Base-by-base conservation (phyloP, 2,888 invertebrate species). In the Syritta pipiens region DNA sequence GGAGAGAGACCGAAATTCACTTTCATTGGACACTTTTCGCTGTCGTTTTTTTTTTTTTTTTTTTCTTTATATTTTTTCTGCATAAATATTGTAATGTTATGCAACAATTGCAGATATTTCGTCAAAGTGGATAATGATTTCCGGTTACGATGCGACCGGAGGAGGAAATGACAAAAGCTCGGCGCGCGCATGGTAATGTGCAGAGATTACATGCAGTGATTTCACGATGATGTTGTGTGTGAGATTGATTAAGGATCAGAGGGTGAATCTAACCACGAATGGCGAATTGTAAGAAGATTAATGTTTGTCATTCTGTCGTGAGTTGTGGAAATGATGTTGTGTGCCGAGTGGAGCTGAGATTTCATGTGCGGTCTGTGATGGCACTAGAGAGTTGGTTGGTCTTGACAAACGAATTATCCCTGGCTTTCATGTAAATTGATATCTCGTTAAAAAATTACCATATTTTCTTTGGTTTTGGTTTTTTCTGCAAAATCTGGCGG, bases 41-140 rank as follows among this genome's bases (percentile, higher is more conserved):
- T 26, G 32, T 10, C 4, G 9, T 37, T 35, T 32, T 55, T 53
- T 26, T 35, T 55, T 55, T 63, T n/a, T n/a, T n/a, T n/a, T 63
- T 40, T 12, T 28, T 44, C 32, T 42, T 10, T 7, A 17, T 37
- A 30, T 32, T 55, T 53, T 26, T 35, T 55, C 62, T 63, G 42
- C 40, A 69, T 48, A 48, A 69, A 55, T 63, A 44, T 69, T 69
- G 42, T 44, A 69, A 63, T 53, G 40, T 77, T 77, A 77, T 71
- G 77, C 72, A 77, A 77, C 53, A 59, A 48, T 65, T 72, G 65
- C 20, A 77, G 20, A 62, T 68, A 55, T 72, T 77, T 71, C 53
- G 46, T 55, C 22, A 65, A 72, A 60, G 37, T 19, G 37, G 32
- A 60, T 72, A 67, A 72, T 71, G 46, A 65, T 59, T 77, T 77